phyloP scores from a whole-genome alignment of 2,113 vertebrate genomes.

The Stictonetta naevosa region DNA sequence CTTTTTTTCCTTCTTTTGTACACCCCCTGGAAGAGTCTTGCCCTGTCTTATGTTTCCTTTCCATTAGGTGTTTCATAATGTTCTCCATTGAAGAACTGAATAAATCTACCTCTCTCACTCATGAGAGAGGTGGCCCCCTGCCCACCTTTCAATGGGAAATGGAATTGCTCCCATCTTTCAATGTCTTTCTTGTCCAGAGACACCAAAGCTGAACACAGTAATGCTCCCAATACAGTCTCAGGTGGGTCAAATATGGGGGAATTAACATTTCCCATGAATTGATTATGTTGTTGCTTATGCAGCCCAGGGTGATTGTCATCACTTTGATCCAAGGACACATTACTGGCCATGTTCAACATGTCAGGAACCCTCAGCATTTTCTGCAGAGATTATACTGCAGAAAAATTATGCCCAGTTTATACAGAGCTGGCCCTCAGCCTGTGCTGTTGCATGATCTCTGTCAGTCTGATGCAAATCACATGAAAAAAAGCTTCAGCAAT shows the following conservation, averaged over 20 bases:
- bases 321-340: fast-evolving
- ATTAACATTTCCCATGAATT: background rate
- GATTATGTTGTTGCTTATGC: too few species aligned
- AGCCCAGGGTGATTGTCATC: background rate
- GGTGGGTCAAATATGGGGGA: background rate
- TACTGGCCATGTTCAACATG: background rate
- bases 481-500: background rate
- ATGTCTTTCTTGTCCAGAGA: background rate
- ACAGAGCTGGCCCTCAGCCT: fast-evolving
- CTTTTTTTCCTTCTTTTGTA: background rate
- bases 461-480: background rate
- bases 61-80: background rate
- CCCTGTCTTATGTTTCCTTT: background rate
- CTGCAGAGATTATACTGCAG: background rate
- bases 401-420: background rate
- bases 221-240: background rate
- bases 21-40: fast-evolving
- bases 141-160: too few species aligned
- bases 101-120: fast-evolving
- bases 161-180: background rate
- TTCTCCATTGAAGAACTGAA: background rate
- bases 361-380: fast-evolving
- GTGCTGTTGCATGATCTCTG: background rate
- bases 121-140: too few species aligned
- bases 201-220: background rate